Conservation (phyloP, 2,797 vertebrate species). For the Peromyscus aztecus region DNA sequence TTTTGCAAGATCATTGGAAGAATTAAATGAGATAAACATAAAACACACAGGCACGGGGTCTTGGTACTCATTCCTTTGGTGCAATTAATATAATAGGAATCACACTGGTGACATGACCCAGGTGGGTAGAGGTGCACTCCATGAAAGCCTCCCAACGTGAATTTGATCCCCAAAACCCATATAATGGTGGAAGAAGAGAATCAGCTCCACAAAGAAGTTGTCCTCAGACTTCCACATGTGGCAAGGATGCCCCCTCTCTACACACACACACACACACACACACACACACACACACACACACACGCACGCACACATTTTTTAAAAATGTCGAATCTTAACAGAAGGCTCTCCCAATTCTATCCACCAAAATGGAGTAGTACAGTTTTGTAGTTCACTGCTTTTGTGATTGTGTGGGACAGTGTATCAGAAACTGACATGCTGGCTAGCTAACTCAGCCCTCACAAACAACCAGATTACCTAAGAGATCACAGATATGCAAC, state of each 20-base stretch:
- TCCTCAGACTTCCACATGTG: not conserved
- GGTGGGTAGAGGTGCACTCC: not conserved
- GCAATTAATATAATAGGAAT: not conserved
- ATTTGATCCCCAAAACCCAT: not conserved
- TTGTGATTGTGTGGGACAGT: not conserved
- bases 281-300: not conserved
- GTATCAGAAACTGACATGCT: not conserved
- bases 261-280: not conserved
- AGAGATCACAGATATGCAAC: not conserved
- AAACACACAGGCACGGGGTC: not conserved
- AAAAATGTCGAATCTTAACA: not conserved
- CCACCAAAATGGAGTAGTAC: not conserved
- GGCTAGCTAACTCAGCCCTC: not conserved
- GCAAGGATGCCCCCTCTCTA: too few species aligned
- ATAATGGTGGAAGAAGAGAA: not conserved
- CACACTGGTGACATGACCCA: not conserved
- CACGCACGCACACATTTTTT: not conserved
- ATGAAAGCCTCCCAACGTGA: not conserved
- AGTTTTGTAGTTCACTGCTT: not conserved
- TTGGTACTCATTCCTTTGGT: not conserved
- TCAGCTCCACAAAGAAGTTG: not conserved
- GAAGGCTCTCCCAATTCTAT: not conserved
- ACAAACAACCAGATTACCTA: not conserved
- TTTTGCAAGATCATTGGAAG: not conserved
- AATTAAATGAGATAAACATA: not conserved